Evolutionary conservation across 2,797 vertebrate genomes (phyloP), one percentile per base, ranked within the genome.

Genomic region (Crax fasciolata): DNA sequence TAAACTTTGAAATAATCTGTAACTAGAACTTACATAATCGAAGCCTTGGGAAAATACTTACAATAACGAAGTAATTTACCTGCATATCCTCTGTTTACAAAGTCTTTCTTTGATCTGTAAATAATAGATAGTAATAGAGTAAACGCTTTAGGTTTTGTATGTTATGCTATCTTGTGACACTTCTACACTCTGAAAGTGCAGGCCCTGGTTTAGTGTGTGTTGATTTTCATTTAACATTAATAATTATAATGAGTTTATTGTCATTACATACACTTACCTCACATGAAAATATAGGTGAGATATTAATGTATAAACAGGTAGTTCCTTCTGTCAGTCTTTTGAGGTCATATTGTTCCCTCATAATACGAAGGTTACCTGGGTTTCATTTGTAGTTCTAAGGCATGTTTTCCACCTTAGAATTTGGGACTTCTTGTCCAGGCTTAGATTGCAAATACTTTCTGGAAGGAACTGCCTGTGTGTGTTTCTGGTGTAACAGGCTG

Each of bases 331-430:
- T 67, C 38, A 57, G 25, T 18, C 7, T 68, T 2, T 13, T 62
- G 13, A 57, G 27, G 52, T 49, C 4, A 14, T 51, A 10, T 11
- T 54, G 23, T 59, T 44, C 10, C 11, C n/a, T 54, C 48, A 20
- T 3, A 58, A 51, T 1, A 1, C 0, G 2, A 67, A 71, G 2
- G 10, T 84, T 65, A 25, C 20, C 5, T 78, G 35, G 0, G 20
- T 74, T 83, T 74, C 4, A 20, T 38, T 72, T 52, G 10, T 55
- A 67, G 24, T 52, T 75, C 55, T 49, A 27, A 59, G 24, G 16
- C 32, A 28, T 15, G 5, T 48, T 76, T 19, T 51, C 12, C 5
- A 38, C 0, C 0, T 48, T 27, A 77, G 32, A 35, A 51, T 52
- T 76, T 67, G 28, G 43, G 63, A 65, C 15, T 59, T 75, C 17